phyloP scores from a whole-genome alignment of 1,140 invertebrate genomes.

The Maconellicoccus hirsutus region DNA sequence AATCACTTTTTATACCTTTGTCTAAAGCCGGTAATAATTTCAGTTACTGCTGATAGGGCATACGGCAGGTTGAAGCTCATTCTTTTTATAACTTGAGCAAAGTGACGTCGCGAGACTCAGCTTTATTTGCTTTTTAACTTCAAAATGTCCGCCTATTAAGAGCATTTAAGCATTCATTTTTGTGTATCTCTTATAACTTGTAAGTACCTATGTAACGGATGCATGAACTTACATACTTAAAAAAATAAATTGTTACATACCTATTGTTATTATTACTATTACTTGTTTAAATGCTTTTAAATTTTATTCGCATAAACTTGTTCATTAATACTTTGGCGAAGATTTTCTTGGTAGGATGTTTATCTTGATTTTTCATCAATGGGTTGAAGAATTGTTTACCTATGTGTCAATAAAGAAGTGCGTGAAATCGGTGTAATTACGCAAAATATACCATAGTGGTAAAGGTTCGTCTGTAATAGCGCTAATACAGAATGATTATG shows the following conservation, averaged over 20 bases:
- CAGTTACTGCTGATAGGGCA: slow-evolving; percentile 7
- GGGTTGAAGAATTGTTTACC: too few relatives aligned
- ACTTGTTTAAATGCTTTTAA: too few relatives aligned
- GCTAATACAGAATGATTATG: background rate
- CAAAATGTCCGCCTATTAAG: background rate
- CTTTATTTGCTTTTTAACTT: background rate
- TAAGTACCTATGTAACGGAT: too few relatives aligned
- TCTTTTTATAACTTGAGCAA: background rate
- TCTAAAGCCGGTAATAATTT: slow-evolving; percentile 4
- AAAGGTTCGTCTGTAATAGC: background rate
- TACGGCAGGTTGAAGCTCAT: background rate
- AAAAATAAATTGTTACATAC: too few relatives aligned
- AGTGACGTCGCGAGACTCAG: background rate
- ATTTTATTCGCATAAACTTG: too few relatives aligned
- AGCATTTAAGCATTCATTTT: too few relatives aligned
- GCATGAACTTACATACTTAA: too few relatives aligned
- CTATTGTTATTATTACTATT: too few relatives aligned
- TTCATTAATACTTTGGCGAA: too few relatives aligned
- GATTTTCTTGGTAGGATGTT: too few relatives aligned
- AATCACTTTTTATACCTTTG: slow-evolving; percentile 9
- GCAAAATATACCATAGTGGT: background rate
- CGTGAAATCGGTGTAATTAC: background rate
- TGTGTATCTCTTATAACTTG: too few relatives aligned
- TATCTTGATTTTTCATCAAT: too few relatives aligned
- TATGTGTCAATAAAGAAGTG: background rate